Conservation (phyloP, 1,140 invertebrate genomes). For the Platyura marginata region DNA sequence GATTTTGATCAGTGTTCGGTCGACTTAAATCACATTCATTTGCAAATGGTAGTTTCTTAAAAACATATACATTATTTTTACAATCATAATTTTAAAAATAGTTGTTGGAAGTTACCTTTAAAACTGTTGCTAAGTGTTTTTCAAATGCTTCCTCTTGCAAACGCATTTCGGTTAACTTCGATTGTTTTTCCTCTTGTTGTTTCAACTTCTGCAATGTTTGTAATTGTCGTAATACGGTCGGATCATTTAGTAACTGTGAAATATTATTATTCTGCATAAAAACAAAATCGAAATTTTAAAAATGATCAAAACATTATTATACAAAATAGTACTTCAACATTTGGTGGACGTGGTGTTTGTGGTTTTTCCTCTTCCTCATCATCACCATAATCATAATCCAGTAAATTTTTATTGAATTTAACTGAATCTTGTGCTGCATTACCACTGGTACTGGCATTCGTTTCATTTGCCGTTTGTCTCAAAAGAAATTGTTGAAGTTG, state of each 20-base stretch:
- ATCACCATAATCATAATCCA: slow-evolving; percentile 73
- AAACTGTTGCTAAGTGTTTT: slow-evolving; percentile 42
- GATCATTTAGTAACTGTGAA: slow-evolving; percentile 34
- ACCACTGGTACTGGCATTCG: slow-evolving; percentile 11
- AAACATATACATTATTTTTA: slow-evolving; percentile 2
- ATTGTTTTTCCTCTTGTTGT: slow-evolving; percentile 48
- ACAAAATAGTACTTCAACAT: slow-evolving; percentile 1
- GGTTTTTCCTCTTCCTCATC: slow-evolving; percentile 52
- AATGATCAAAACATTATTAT: too few species aligned
- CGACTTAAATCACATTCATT: slow-evolving; percentile 44
- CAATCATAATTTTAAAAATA: too few species aligned
- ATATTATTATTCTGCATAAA: slow-evolving; percentile 17
- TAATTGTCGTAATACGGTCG: slow-evolving; percentile 44
- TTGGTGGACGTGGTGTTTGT: slow-evolving; percentile 13
- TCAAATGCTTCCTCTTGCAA: slow-evolving; percentile 63
- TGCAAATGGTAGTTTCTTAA: slow-evolving; percentile 42
- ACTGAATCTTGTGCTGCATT: slow-evolving; percentile 22
- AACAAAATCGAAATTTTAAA: neutral
- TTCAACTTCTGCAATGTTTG: slow-evolving; percentile 29
- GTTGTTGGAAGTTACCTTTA: slow-evolving; percentile 14
- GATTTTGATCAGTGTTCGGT: neutral
- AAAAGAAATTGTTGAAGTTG: slow-evolving; percentile 36
- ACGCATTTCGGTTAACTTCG: slow-evolving; percentile 48
- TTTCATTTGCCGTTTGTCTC: slow-evolving; percentile 22
- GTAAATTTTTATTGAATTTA: slow-evolving; percentile 54